Conservation (phyloP, 2,888 invertebrate species). For the Melanostoma mellinum region DNA sequence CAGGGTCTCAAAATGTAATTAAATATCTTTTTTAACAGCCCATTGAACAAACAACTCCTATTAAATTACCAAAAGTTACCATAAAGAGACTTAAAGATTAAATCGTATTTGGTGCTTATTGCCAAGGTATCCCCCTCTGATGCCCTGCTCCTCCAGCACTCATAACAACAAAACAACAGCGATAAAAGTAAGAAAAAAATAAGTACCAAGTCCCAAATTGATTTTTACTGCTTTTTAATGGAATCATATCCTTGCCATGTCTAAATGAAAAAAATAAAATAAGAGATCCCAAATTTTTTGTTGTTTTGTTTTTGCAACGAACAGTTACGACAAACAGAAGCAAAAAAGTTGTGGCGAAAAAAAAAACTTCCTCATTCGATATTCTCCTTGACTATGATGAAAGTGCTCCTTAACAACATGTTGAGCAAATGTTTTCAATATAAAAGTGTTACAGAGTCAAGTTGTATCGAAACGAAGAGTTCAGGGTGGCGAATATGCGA, state of each 20-base stretch:
- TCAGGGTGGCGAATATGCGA: not conserved
- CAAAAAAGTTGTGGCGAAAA: not conserved
- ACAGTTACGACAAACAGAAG: not conserved
- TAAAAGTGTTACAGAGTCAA: constrained; percentile 16
- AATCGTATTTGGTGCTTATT: not conserved
- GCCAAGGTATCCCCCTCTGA: not conserved
- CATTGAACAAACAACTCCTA: constrained; percentile 43
- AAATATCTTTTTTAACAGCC: constrained; percentile 34
- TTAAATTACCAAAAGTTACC: constrained; percentile 35
- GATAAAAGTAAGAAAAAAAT: too few relatives aligned
- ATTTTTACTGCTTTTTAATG: constrained; percentile 51
- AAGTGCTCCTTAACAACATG: constrained; percentile 30
- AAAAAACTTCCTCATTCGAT: constrained; percentile 13
- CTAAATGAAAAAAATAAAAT: constrained; percentile 3
- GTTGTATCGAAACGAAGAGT: not conserved
- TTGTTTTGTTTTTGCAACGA: constrained; percentile 13
- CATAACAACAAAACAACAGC: constrained; percentile 3
- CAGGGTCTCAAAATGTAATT: constrained; percentile 39
- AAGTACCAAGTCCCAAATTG: constrained; percentile 5
- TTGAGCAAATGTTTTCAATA: constrained; percentile 40
- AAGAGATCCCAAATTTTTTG: constrained; percentile 8
- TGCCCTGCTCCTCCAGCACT: not conserved
- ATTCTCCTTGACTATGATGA: constrained; percentile 25
- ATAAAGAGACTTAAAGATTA: constrained; percentile 13
- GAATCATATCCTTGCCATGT: constrained; percentile 32